Conservation (phyloP, 1,140 invertebrate species). For the Lasioglossum baleicum region DNA sequence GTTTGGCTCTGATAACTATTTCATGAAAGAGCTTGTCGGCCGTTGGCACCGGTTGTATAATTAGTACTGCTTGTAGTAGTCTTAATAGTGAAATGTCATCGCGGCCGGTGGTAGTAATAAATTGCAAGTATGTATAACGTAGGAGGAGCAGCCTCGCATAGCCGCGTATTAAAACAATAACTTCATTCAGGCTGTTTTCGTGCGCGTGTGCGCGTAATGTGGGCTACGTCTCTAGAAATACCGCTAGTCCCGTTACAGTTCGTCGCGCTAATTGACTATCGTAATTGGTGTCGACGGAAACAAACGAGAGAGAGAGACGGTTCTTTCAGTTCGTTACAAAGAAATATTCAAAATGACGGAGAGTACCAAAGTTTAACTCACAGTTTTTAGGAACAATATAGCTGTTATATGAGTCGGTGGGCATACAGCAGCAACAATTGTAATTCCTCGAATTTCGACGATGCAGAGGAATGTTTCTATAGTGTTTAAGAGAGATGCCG, state of each 20-base stretch:
- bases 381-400: too few species aligned
- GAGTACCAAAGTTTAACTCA: too few species aligned
- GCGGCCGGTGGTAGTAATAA: neutral
- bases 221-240: slow-evolving; percentile 7
- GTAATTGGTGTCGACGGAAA: too few species aligned
- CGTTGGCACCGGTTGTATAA: slow-evolving; percentile 24
- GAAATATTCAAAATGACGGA: too few species aligned
- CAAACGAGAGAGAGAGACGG: too few species aligned
- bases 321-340: too few species aligned
- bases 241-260: neutral
- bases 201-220: neutral
- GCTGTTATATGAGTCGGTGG: too few species aligned
- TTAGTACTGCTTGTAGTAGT: slow-evolving; percentile 2
- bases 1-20: slow-evolving; percentile 28
- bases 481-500: too few species aligned
- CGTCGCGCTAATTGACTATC: too few species aligned
- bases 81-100: slow-evolving; percentile 18
- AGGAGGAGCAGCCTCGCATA: slow-evolving; percentile 19
- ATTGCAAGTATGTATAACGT: slow-evolving; percentile 19
- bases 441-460: too few species aligned
- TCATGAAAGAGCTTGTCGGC: slow-evolving; percentile 11
- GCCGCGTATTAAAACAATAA: neutral
- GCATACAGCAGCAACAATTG: too few species aligned
- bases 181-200: neutral
- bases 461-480: too few species aligned